A percentile compares a stretch with the other conserved stretches of the same genome.
These are phyloP conservation scores for Hypocryptadius cinnamomeus DNA, from an alignment of 2,113 vertebrate genomes.

Conservation along the genomic window DNA sequence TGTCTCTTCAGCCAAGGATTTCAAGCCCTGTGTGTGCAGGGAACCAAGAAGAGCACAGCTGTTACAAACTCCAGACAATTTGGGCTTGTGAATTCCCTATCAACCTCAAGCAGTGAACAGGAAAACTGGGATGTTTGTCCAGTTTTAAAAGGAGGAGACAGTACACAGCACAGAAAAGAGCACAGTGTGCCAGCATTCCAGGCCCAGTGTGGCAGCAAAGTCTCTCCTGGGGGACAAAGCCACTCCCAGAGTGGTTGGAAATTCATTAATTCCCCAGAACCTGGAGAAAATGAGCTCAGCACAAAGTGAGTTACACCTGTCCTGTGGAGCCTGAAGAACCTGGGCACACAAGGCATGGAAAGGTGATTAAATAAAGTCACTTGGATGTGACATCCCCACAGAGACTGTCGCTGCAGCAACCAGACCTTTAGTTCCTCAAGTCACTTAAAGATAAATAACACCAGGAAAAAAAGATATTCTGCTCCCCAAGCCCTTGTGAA, in stretches of 20 bases:
- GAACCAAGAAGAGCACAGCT: not conserved
- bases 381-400: conserved; percentile 9
- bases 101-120: not conserved
- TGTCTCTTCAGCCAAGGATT: not conserved
- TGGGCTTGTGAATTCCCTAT: not conserved
- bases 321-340: not conserved
- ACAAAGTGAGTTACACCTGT: not conserved
- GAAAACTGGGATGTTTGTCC: not conserved
- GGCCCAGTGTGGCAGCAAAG: not conserved
- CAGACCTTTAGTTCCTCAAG: not conserved
- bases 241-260: not conserved
- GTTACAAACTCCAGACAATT: not conserved
- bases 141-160: not conserved
- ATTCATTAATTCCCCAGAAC: not conserved
- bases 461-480: not conserved
- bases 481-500: not conserved
- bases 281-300: not conserved
- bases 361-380: conserved; percentile 6
- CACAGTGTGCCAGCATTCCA: not conserved
- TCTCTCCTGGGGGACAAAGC: not conserved
- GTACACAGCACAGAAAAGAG: not conserved
- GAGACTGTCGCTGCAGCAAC: conserved; percentile 16
- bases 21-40: not conserved
- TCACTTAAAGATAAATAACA: not conserved
- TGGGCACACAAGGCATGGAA: not conserved